phyloP scores from a whole-genome alignment of 2,888 invertebrate genomes.

The Chydorus sphaericus region DNA sequence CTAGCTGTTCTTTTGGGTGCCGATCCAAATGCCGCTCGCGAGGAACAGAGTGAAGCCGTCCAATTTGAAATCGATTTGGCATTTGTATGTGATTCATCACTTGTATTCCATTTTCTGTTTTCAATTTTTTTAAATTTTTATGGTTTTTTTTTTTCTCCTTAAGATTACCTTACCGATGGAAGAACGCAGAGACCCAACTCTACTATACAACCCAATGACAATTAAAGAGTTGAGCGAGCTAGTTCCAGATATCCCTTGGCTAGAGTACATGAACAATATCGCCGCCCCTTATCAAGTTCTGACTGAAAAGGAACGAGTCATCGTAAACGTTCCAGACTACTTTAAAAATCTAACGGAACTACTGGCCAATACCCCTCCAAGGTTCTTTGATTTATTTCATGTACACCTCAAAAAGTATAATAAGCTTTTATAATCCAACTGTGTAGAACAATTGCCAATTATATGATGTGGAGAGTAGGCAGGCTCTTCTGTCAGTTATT shows the following conservation, averaged over 20 bases:
- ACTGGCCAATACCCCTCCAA: constrained; percentile 40
- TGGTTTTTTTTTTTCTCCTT: not conserved
- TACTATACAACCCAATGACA: constrained; percentile 82
- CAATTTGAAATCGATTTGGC: constrained; percentile 80
- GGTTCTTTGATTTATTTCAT: constrained; percentile 28
- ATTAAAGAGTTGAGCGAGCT: constrained; percentile 56
- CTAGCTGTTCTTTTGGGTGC: constrained; percentile 76
- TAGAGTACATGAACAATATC: constrained; percentile 66
- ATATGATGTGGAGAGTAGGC: constrained; percentile 84
- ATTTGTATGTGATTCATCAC: constrained; percentile 54
- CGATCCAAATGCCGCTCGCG: constrained; percentile 44
- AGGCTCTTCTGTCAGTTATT: constrained; percentile 49
- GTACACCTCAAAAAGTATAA: not conserved
- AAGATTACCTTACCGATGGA: constrained; percentile 76
- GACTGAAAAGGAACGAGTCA: constrained; percentile 52
- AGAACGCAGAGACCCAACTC: constrained; percentile 75
- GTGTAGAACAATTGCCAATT: constrained; percentile 61
- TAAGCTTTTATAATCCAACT: not conserved
- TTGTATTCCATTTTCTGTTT: not conserved
- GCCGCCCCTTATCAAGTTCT: constrained; percentile 36
- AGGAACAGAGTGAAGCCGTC: constrained; percentile 61
- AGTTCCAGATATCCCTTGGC: constrained; percentile 65
- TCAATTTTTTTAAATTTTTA: not conserved
- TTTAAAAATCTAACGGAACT: constrained; percentile 52
- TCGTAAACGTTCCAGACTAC: constrained; percentile 72